Base-by-base conservation (phyloP, 1,140 invertebrate genomes). In the Neodiprion lecontei region DNA sequence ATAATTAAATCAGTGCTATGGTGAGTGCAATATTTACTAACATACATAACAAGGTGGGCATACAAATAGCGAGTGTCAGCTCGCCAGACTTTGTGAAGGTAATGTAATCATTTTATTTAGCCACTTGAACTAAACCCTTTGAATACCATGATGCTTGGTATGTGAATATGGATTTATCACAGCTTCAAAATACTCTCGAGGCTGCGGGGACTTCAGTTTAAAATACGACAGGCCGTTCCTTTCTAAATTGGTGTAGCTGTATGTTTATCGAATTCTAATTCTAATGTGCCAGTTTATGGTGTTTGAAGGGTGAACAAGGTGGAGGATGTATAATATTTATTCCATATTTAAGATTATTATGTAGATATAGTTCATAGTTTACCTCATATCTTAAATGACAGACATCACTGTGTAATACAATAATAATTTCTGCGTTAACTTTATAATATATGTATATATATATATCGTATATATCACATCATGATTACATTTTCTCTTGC, bases 281-380 rank as follows among this genome's bases (percentile, higher is more conserved):
- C 28, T 3, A 40, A 61, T 61, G n/a, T 17, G n/a, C 53, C n/a
- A 14, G 5, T 61, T 14, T 17, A 12, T 61, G 53, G 53, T 61
- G n/a, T 61, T 61, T 17, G 9, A 61, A 61, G 53, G 53, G 53
- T 61, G 53, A 61, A 61, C n/a, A 17, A 11, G 53, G 53, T 61
- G 53, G 53, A 61, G 53, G 53, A 61, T 61, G 53, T 61, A 61
- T 61, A 61, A 61, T 61, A 61, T 61, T 61, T 61, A 61, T 61
- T 61, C 53, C 53, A 61, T 61, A 61, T 61, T 61, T 61, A 61
- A 61, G 53, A 61, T 9, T 61, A 61, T 61, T 61, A 61, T 61
- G 11, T 61, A 17, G 53, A 61, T 61, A 61, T 61, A 61, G 53
- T 61, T 61, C 11, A 61, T 61, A 61, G 53, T 61, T 61, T 61